A percentile compares a stretch with the other conserved stretches of the same genome.
phyloP scores from a whole-genome alignment of 2,797 vertebrate species.

The Distichodus sexfasciatus region DNA sequence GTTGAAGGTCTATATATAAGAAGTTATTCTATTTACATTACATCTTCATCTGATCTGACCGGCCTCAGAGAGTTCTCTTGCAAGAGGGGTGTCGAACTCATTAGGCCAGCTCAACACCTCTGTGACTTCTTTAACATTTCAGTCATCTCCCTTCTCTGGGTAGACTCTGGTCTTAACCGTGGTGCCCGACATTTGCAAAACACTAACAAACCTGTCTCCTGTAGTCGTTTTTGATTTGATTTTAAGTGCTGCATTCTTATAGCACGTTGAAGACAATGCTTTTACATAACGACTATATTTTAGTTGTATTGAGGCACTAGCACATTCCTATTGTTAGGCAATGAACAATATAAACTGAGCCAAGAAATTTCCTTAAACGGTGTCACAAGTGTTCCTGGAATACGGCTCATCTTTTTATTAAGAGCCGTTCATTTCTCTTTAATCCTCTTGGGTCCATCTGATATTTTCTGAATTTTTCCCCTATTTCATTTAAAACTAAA shows the following conservation, averaged over 20 bases:
- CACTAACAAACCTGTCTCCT: neutral
- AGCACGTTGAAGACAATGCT: no score
- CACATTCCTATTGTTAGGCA: slow-evolving; percentile 3
- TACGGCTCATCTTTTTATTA: slow-evolving; percentile 14
- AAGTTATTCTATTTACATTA: slow-evolving; percentile 10
- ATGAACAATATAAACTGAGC: neutral
- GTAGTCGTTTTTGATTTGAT: neutral
- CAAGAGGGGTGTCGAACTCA: neutral
- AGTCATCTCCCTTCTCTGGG: neutral
- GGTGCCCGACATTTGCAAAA: slow-evolving; percentile 3
- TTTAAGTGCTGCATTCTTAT: no score
- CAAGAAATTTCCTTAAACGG: neutral
- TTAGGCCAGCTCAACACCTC: slow-evolving; percentile 23
- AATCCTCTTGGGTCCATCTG: slow-evolving; percentile 5
- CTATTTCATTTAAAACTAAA: neutral
- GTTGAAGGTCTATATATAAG: neutral
- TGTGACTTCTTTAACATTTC: neutral
- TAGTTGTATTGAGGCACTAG: neutral
- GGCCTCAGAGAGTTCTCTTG: neutral
- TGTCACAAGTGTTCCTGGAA: slow-evolving; percentile 4
- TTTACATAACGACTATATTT: no score
- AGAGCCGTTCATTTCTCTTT: slow-evolving; percentile 9
- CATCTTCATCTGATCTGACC: neutral
- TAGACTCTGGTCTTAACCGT: neutral
- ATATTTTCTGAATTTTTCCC: neutral